Evolutionary conservation across 2,797 vertebrate species (phyloP).

Genomic region (Urophycis tenuis): DNA sequence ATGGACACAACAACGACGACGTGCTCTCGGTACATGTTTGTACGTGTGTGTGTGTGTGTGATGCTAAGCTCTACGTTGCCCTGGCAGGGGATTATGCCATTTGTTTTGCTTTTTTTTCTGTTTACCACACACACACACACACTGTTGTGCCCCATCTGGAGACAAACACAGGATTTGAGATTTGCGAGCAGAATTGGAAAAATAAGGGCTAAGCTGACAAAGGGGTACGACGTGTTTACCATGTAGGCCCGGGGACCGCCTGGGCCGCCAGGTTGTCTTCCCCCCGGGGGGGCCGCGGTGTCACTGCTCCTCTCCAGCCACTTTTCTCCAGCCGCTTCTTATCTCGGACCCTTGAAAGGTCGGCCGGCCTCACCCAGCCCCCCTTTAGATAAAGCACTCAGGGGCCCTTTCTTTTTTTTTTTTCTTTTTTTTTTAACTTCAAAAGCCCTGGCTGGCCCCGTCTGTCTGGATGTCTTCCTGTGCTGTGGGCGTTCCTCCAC

Average conservation of each 20-base stretch:
- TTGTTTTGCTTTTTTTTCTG: background rate
- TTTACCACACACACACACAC: background rate
- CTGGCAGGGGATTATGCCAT: background rate
- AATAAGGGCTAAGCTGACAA: background rate
- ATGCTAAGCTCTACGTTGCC: background rate
- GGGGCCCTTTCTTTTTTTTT: slow-evolving; percentile 22
- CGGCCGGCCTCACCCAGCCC: slow-evolving; percentile 32
- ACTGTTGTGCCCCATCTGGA: background rate
- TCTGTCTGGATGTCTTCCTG: slow-evolving; percentile 16
- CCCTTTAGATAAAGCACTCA: slow-evolving; percentile 47
- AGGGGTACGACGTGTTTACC: background rate
- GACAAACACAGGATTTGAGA: background rate
- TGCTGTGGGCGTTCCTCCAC: slow-evolving; percentile 12
- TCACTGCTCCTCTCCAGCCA: slow-evolving; percentile 34
- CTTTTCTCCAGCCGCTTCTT: slow-evolving; percentile 40
- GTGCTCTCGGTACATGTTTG: background rate
- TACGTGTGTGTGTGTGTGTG: background rate
- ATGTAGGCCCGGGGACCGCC: background rate
- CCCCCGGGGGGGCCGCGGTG: slow-evolving; percentile 21
- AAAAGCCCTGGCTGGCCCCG: slow-evolving; percentile 20
- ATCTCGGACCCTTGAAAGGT: slow-evolving; percentile 53
- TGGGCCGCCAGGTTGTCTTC: slow-evolving; percentile 14
- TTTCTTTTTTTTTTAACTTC: slow-evolving; percentile 47
- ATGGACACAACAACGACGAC: slow-evolving; percentile 18
- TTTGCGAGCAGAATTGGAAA: background rate